phyloP scores from a whole-genome alignment of 1,140 invertebrate genomes.

The Drosophila athabasca region DNA sequence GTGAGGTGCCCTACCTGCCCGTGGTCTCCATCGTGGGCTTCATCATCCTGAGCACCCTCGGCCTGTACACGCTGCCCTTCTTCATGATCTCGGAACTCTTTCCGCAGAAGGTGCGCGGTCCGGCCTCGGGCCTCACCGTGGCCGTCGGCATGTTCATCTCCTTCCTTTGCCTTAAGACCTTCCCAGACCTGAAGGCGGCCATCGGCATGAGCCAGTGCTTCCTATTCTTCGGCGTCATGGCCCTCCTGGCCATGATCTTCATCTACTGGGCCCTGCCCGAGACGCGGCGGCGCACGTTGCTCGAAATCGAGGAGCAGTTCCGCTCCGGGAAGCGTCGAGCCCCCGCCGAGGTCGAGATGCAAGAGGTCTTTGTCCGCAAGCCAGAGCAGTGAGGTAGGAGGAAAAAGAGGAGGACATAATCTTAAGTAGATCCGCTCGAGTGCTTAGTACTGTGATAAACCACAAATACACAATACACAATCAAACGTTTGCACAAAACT shows the following conservation, averaged over 20 bases:
- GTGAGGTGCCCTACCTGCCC: slow-evolving; percentile 77
- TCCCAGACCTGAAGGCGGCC: slow-evolving; percentile 85
- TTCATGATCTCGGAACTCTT: slow-evolving; percentile 91
- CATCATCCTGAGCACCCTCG: slow-evolving; percentile 87
- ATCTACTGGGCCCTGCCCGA: slow-evolving; percentile 89
- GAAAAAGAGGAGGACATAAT: not conserved
- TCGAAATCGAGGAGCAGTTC: slow-evolving; percentile 89
- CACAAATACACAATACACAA: slow-evolving; percentile 25
- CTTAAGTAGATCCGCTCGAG: slow-evolving; percentile 10
- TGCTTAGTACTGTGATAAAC: slow-evolving; percentile 55
- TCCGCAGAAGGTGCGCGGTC: slow-evolving; percentile 87
- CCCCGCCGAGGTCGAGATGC: slow-evolving; percentile 56
- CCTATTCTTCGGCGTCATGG: slow-evolving; percentile 88
- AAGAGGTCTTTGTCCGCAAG: slow-evolving; percentile 55
- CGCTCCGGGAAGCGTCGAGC: slow-evolving; percentile 32
- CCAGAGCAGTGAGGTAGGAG: slow-evolving; percentile 1
- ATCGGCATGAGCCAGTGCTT: slow-evolving; percentile 88
- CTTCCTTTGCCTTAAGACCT: slow-evolving; percentile 90
- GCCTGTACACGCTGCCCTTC: slow-evolving; percentile 88
- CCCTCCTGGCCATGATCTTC: slow-evolving; percentile 88
- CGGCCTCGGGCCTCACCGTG: slow-evolving; percentile 87
- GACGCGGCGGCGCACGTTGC: slow-evolving; percentile 90
- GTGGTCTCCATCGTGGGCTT: slow-evolving; percentile 85
- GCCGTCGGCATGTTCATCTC: slow-evolving; percentile 88
- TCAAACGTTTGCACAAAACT: slow-evolving; percentile 1